Percentiles rank a stretch among this genome's conserved stretches.
Conservation (phyloP, 30 jellyfish, hydroid and myxozoan species). For the Hydractinia symbiolongicarpus region DNA sequence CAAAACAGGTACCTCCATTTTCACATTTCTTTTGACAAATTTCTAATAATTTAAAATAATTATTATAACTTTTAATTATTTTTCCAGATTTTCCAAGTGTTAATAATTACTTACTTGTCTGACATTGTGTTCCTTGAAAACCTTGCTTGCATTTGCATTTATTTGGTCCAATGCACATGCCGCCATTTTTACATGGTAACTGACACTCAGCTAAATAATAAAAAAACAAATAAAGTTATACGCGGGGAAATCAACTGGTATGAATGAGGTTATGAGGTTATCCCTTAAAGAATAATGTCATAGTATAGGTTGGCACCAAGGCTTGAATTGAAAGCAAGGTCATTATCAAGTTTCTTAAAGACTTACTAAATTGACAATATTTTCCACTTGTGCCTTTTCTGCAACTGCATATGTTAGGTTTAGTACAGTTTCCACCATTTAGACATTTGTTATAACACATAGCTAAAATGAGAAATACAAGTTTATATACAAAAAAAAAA, state of each 20-base stretch:
- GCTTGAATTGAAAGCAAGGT: too few relatives aligned
- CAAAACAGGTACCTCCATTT: conserved; percentile 5
- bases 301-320: too few relatives aligned
- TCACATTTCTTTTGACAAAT: conserved; percentile 5
- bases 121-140: conserved; percentile 54
- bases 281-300: not conserved
- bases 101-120: conserved; percentile 31
- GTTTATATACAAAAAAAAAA: too few relatives aligned
- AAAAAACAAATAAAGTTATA: not conserved
- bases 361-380: conserved; percentile 21
- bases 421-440: conserved; percentile 54
- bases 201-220: conserved; percentile 42
- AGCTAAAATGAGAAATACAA: conserved; percentile 32
- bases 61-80: not conserved
- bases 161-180: conserved; percentile 54
- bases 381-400: conserved; percentile 28
- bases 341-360: too few relatives aligned
- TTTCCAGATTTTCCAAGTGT: not conserved
- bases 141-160: conserved; percentile 50
- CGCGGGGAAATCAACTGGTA: not conserved
- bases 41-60: not conserved
- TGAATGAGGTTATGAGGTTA: not conserved
- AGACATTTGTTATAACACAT: conserved; percentile 45
- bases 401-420: conserved; percentile 42
- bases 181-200: conserved; percentile 68